Base-by-base conservation (phyloP, 2,113 vertebrate genomes). In the Pygoscelis adeliae region DNA sequence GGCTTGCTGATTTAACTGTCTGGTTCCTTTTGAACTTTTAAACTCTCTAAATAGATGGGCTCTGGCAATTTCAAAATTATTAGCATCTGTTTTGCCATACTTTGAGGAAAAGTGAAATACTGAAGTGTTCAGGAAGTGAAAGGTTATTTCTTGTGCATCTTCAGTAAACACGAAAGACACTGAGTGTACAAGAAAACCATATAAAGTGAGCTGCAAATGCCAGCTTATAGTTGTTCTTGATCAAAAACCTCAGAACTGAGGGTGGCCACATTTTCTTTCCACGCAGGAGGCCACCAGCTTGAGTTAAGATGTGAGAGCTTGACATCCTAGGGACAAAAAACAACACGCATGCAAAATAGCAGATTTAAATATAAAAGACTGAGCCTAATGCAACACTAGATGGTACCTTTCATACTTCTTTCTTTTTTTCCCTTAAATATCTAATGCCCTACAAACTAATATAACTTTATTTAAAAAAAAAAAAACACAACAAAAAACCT, bases 41-140 rank as follows among this genome's bases (percentile, higher is more conserved):
- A 96, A 93, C 96, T 96, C 79, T 95, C 90, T 85, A 19, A 94
- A 93, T 30, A 84, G 13, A 63, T 25, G 36, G 42, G 61, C 47
- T 69, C 36, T 20, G 62, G 29, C 78, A 77, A 95, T 97, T 80
- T 95, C 92, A 80, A 83, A 53, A 87, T 69, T 67, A 65, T 93
- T 27, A 22, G n/a, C 0, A 2, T 25, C 55, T 85, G 23, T 23
- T 76, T 53, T 59, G 82, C 49, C 2, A 25, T 6, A 11, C 81
- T 93, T 85, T 76, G 90, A 93, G 73, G 74, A 94, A 95, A 97
- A 95, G 70, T 4, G 10, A 94, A 87, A 93, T 83, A 34, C 53
- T 93, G n/a, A 89, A 86, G 30, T 4, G 26, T 29, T 65, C 77
- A 93, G 92, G 76, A 97, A 95, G 91, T 79, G 94, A 96, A 96